Base-by-base conservation (phyloP, 2,113 vertebrate genomes). In the Bubo blakistoni region DNA sequence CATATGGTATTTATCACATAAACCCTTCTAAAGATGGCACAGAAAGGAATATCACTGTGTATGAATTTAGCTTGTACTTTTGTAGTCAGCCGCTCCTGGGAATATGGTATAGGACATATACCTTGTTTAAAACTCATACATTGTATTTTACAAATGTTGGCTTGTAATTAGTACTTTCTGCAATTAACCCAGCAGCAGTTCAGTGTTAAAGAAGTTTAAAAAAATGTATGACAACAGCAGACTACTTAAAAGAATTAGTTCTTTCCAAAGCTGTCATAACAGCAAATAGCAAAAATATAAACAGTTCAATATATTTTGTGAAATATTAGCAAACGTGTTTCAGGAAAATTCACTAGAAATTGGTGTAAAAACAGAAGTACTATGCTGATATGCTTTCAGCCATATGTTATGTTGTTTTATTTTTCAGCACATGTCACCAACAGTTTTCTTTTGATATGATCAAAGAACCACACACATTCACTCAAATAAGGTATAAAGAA, bases 401-500 rank as follows among this genome's bases (percentile, higher is more conserved):
- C 97, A 97, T 97, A 96, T 97, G 96, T 82, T 91, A 87, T 49
- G 90, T 96, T 93, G 83, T 87, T 96, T 96, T 96, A 91, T 96
- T 97, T 97, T 97, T 92, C 90, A 95, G 85, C 93, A 96, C 81
- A 67, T 79, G 85, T 96, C 88, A 96, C 92, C 96, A 95, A 96
- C 95, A 95, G 85, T 95, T 97, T 95, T 92, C 92, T 96, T 94
- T 91, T 96, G 90, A 87, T 94, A 91, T 71, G 85, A 96, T 96
- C 80, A 96, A 96, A 96, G 93, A 95, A 94, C 72, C 69, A 89
- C 44, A 95, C 90, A 96, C 77, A 77, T 93, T 96, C 95, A 91
- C 67, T 96, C 95, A 95, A 96, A 96, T 81, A 94, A 95, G 62
- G 90, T 81, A 88, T 96, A 97, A 97, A 97, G 95, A 96, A 97